These are phyloP conservation scores for Drosophila leonis DNA, from an alignment of 2,888 invertebrate species.

Conservation along the genomic window DNA sequence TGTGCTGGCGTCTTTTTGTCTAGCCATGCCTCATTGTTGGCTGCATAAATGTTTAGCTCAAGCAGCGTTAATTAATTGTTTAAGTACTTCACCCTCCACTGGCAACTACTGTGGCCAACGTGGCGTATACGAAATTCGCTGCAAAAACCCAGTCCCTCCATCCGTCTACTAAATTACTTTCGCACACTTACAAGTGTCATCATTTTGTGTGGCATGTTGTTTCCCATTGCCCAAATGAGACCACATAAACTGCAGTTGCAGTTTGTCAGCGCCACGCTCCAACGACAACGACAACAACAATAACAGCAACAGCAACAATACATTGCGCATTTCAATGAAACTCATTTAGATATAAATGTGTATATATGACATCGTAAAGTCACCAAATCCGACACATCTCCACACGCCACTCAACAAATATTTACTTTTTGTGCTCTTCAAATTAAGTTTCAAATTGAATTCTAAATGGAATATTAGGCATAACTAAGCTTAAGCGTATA, in stretches of 20 bases:
- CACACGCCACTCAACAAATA: slow-evolving; percentile 28
- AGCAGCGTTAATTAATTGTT: slow-evolving; percentile 78
- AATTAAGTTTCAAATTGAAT: slow-evolving; percentile 27
- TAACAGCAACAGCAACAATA: slow-evolving; percentile 18
- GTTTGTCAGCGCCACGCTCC: slow-evolving; percentile 29
- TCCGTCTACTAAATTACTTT: slow-evolving; percentile 62
- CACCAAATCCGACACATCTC: not conserved
- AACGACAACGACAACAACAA: slow-evolving; percentile 7
- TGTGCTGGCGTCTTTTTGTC: slow-evolving; percentile 44
- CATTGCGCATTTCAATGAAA: slow-evolving; percentile 27
- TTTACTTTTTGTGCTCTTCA: slow-evolving; percentile 2
- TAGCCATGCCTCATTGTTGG: slow-evolving; percentile 54
- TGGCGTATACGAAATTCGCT: slow-evolving; percentile 53
- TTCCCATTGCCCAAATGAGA: slow-evolving; percentile 59
- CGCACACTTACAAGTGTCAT: slow-evolving; percentile 73
- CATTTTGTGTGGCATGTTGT: slow-evolving; percentile 54
- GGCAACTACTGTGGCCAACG: slow-evolving; percentile 30
- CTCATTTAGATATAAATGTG: slow-evolving; percentile 8
- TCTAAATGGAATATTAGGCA: not conserved
- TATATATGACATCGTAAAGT: not conserved
- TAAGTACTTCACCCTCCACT: slow-evolving; percentile 71
- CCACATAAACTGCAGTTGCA: slow-evolving; percentile 62
- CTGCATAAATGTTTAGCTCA: slow-evolving; percentile 56
- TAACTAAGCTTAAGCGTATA: not conserved
- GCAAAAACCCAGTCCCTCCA: slow-evolving; percentile 10